phyloP scores from a whole-genome alignment of 2,113 vertebrate genomes.

The Microcebus murinus region DNA sequence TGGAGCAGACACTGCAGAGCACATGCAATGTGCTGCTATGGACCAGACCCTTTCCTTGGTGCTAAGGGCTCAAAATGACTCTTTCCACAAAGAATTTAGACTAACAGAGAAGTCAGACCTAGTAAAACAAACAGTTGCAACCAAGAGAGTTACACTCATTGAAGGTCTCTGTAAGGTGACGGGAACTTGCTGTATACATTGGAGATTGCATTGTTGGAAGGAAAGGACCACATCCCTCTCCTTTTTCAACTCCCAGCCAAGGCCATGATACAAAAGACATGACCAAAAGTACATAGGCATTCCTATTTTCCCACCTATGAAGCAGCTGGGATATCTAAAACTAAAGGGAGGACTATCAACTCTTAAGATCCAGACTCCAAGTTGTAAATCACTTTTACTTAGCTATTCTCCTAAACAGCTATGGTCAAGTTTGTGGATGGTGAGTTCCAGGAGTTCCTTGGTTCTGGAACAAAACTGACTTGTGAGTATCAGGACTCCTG shows the following conservation, averaged over 20 bases:
- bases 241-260: not conserved
- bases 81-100: not conserved
- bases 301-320: not conserved
- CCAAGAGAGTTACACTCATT: not conserved
- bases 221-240: not conserved
- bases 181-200: not conserved
- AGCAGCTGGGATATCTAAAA: not conserved
- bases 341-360: not conserved
- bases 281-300: not conserved
- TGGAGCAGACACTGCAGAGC: not conserved
- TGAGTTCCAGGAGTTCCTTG: not conserved
- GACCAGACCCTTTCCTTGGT: not conserved
- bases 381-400: not conserved
- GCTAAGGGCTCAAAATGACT: not conserved
- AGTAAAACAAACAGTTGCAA: not conserved
- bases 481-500: not conserved
- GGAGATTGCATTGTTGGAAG: not conserved
- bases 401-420: not conserved
- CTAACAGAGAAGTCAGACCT: not conserved
- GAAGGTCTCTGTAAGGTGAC: not conserved
- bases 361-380: not conserved
- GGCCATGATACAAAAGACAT: not conserved
- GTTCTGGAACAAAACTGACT: slow-evolving; percentile 28
- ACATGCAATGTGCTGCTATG: not conserved
- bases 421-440: not conserved